Conservation (phyloP, 2,888 invertebrate genomes). For the Malachius bipustulatus region DNA sequence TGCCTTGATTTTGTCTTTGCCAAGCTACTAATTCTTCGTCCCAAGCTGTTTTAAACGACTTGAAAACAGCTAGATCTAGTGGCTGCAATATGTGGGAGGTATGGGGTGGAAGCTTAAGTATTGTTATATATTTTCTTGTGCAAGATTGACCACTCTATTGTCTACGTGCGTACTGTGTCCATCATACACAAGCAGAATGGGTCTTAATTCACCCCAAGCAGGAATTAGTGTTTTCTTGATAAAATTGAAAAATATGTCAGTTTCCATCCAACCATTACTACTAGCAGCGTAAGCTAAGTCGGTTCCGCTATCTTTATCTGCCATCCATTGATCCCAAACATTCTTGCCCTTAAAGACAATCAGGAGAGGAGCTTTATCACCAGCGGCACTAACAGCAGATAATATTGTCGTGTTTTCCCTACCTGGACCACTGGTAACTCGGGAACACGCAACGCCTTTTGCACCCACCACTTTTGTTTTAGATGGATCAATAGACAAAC, state of each 20-base stretch:
- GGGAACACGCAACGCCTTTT: constrained; percentile 8
- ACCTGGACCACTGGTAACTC: constrained; percentile 12
- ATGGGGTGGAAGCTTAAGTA: constrained; percentile 27
- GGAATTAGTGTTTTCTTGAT: constrained; percentile 24
- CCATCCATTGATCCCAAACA: constrained; percentile 25
- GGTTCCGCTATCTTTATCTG: constrained; percentile 12
- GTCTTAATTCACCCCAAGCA: constrained; percentile 21
- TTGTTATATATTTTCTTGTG: constrained; percentile 18
- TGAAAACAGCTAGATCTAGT: constrained; percentile 23
- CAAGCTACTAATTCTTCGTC: constrained; percentile 10
- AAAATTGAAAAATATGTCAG: constrained; percentile 26
- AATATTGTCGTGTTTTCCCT: constrained; percentile 15
- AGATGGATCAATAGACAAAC: constrained; percentile 14
- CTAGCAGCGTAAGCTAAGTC: constrained; percentile 11
- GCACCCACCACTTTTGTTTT: constrained; percentile 18
- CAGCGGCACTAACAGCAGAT: constrained; percentile 13
- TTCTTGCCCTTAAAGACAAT: constrained; percentile 22
- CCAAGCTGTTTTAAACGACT: constrained; percentile 12
- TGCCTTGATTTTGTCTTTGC: neutral
- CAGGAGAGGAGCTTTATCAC: constrained; percentile 12
- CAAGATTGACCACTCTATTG: constrained; percentile 17
- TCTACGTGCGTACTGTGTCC: constrained; percentile 26
- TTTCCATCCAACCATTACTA: constrained; percentile 23
- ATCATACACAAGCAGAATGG: constrained; percentile 26
- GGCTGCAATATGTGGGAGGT: constrained; percentile 23